A percentile compares a stretch with the other conserved stretches of the same genome.
phyloP scores from a whole-genome alignment of 2,888 invertebrate species.

The Calliscelio sp. region DNA sequence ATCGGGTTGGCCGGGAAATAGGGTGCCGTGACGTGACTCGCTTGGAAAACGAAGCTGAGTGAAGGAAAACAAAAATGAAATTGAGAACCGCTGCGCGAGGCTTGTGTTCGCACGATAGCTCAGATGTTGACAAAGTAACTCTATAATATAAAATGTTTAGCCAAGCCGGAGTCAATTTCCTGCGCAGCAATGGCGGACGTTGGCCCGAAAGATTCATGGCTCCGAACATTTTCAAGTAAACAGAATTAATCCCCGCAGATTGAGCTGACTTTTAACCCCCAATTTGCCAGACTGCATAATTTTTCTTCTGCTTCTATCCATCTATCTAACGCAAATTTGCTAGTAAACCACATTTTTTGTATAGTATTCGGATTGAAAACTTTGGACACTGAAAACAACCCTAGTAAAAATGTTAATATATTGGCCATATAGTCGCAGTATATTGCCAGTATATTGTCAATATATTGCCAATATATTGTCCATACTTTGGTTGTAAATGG shows the following conservation, averaged over 20 bases:
- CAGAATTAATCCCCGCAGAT: constrained; percentile 67
- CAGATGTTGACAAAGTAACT: constrained; percentile 77
- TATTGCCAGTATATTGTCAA: no score
- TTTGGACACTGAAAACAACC: no score
- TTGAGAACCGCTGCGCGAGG: constrained; percentile 69
- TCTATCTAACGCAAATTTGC: no score
- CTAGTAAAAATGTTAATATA: no score
- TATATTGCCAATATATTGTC: no score
- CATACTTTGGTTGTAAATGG: no score
- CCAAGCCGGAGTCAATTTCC: constrained; percentile 75
- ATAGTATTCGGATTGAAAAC: no score
- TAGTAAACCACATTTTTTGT: no score
- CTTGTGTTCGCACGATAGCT: constrained; percentile 66
- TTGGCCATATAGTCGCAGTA: no score
- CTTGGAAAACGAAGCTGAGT: constrained; percentile 55
- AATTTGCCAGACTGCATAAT: constrained; percentile 40
- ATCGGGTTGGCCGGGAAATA: constrained; percentile 55
- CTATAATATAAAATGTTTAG: constrained; percentile 78
- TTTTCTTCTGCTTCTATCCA: constrained; percentile 39
- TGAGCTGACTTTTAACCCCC: constrained; percentile 61
- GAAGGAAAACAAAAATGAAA: constrained; percentile 71
- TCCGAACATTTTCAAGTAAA: constrained; percentile 71
- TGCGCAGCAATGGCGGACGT: constrained; percentile 55
- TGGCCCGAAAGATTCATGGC: constrained; percentile 49
- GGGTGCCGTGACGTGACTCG: constrained; percentile 63